Conservation (phyloP, 2,888 invertebrate genomes). For the Selenia dentaria region DNA sequence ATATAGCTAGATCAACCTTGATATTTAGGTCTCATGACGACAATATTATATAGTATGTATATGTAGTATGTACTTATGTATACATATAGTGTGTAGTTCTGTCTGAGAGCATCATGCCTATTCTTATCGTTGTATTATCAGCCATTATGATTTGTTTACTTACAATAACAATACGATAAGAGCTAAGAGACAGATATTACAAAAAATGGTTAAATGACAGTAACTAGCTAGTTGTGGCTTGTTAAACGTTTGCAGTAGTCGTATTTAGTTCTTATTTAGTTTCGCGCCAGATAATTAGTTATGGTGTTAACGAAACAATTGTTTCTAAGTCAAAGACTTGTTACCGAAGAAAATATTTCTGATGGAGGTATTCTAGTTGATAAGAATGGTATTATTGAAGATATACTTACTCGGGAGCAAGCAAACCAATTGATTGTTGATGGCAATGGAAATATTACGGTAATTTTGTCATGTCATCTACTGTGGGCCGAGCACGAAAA, state of each 20-base stretch:
- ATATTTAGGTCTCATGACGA: conserved; percentile 11
- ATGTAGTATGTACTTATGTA: too few species aligned
- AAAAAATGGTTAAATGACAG: conserved; percentile 27
- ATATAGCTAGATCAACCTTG: background rate
- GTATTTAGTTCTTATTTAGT: conserved; percentile 30
- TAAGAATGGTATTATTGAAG: conserved; percentile 83
- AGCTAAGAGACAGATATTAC: conserved; percentile 27
- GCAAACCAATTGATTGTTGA: conserved; percentile 73
- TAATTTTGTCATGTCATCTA: conserved; percentile 42
- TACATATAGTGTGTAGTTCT: too few species aligned
- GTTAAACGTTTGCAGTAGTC: conserved; percentile 39
- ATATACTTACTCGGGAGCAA: conserved; percentile 75
- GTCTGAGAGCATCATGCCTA: conserved; percentile 3
- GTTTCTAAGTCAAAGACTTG: conserved; percentile 77
- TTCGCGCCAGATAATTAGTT: conserved; percentile 34
- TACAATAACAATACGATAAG: conserved; percentile 32
- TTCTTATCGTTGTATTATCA: conserved; percentile 25
- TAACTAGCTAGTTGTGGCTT: conserved; percentile 43
- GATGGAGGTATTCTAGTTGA: conserved; percentile 86
- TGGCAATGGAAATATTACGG: conserved; percentile 79
- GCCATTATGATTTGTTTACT: conserved; percentile 32
- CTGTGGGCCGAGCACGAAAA: too few species aligned
- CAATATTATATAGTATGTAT: conserved; percentile 8
- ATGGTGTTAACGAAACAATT: conserved; percentile 57
- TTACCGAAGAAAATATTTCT: conserved; percentile 76